phyloP scores from a whole-genome alignment of 2,797 vertebrate genomes.

The Okamejei kenojei region DNA sequence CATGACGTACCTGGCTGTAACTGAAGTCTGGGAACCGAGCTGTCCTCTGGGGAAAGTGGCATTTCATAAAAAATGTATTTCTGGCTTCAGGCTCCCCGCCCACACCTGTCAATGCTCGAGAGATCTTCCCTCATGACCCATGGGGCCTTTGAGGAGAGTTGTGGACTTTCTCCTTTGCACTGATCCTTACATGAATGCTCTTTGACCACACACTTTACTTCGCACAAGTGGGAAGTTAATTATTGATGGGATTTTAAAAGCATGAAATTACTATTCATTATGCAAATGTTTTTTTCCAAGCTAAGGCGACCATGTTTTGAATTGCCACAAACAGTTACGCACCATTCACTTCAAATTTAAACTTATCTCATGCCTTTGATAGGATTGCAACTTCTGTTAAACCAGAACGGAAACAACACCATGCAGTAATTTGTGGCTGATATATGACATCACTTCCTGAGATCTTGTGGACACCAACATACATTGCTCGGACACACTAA shows the following conservation, averaged over 20 bases:
- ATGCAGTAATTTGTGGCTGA: background rate
- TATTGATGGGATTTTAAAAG: slow-evolving; percentile 41
- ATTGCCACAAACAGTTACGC: slow-evolving; percentile 1
- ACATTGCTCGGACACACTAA: background rate
- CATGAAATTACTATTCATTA: slow-evolving; percentile 42
- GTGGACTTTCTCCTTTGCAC: slow-evolving; percentile 13
- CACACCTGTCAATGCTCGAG: slow-evolving; percentile 38
- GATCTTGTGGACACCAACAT: background rate
- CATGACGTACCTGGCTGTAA: slow-evolving; percentile 44
- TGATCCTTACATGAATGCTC: slow-evolving; percentile 4
- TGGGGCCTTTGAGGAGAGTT: slow-evolving; percentile 26
- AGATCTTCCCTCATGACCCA: slow-evolving; percentile 30
- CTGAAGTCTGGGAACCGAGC: slow-evolving; percentile 45
- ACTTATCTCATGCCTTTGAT: background rate
- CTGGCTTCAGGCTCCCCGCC: slow-evolving; percentile 13
- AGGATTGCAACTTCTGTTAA: background rate
- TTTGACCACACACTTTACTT: slow-evolving; percentile 19
- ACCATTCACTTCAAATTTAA: background rate
- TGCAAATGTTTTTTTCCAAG: slow-evolving; percentile 39
- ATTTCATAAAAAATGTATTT: slow-evolving; percentile 40
- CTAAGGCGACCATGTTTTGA: slow-evolving; percentile 13
- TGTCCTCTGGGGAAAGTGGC: slow-evolving; percentile 33
- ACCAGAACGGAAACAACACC: background rate
- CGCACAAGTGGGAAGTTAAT: slow-evolving; percentile 39
- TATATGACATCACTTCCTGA: slow-evolving; percentile 19